Evolutionary conservation across 2,113 vertebrate genomes (phyloP), one percentile per base, ranked within the genome.

Genomic region (Scomber colias): DNA sequence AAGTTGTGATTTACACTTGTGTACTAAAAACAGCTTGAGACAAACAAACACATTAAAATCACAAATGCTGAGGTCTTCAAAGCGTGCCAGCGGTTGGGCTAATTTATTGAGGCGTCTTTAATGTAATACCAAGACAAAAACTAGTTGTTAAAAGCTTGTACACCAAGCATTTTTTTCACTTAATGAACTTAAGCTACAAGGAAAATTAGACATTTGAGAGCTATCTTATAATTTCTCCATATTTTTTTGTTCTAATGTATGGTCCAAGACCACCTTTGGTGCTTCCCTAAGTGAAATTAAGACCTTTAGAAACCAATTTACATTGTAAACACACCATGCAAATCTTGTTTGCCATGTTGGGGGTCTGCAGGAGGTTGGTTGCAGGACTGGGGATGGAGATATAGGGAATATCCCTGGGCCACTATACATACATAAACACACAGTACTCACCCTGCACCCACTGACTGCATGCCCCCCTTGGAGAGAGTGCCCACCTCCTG

Each of bases 251-350:
- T 31, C 54, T 50, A 19, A 70, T 48, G 27, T 30, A 17, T 67
- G 70, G 53, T 66, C 48, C 62, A 44, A 68, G 76, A 87, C 81
- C 86, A 70, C 76, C 83, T 74, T 70, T 75, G 74, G 78, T 84
- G 85, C 51, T 19, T 76, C 71, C 63, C 31, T 48, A 24, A 86
- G 83, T 83, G 57, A 88, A 91, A 92, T 88, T 60, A 82, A 87
- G 82, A 79, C 44, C 76, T 72, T 75, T 61, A 83, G 68, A 86
- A 82, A 80, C 46, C 69, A 73, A 90, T 93, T 93, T 89, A 82
- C 90, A 93, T 83, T 91, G 86, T 79, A 92, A 92, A 95, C 84
- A 92, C 87, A 81, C 27, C 81, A 90, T 86, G 84, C 83, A 90
- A 90, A 91, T 91, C 79, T 65, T 85, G 71, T 90, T 92, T 92